Percentiles rank a stretch among this genome's conserved stretches.
Conservation (phyloP, 2,113 vertebrate genomes). For the Herpetotheres cachinnans region DNA sequence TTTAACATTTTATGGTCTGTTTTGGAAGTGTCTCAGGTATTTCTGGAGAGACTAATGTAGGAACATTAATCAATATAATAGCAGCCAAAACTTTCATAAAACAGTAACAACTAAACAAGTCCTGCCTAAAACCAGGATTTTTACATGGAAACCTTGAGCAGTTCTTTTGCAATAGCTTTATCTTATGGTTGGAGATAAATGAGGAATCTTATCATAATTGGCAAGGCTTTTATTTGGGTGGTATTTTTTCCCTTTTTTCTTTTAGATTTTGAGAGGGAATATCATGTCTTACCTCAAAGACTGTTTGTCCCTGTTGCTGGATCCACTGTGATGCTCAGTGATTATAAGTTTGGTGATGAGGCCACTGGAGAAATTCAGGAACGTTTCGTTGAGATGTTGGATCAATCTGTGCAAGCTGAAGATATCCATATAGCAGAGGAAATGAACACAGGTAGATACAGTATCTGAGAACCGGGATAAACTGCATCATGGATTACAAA, state of each 20-base stretch:
- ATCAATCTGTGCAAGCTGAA: slow-evolving; percentile 69
- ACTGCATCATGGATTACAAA: background rate
- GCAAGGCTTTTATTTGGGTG: slow-evolving; percentile 4
- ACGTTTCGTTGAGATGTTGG: slow-evolving; percentile 77
- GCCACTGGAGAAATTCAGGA: slow-evolving; percentile 72
- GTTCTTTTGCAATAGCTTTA: background rate
- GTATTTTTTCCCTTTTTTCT: background rate
- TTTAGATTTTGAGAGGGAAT: slow-evolving; percentile 66
- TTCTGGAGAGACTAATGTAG: background rate
- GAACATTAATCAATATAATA: background rate
- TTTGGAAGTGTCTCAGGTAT: background rate
- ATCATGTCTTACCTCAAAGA: slow-evolving; percentile 74
- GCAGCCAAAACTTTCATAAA: background rate
- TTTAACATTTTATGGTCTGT: background rate
- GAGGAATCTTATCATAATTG: background rate
- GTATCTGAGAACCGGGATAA: background rate
- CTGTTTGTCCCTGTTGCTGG: slow-evolving; percentile 76
- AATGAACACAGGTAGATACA: slow-evolving; percentile 69
- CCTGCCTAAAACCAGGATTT: background rate
- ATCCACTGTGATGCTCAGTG: slow-evolving; percentile 74
- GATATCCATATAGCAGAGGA: slow-evolving; percentile 73
- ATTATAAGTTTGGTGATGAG: slow-evolving; percentile 81
- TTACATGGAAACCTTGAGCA: background rate
- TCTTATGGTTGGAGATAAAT: background rate
- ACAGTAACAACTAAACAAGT: background rate